Evolutionary conservation across 2,797 vertebrate genomes (phyloP).

Genomic region (Margarornis squamiger): DNA sequence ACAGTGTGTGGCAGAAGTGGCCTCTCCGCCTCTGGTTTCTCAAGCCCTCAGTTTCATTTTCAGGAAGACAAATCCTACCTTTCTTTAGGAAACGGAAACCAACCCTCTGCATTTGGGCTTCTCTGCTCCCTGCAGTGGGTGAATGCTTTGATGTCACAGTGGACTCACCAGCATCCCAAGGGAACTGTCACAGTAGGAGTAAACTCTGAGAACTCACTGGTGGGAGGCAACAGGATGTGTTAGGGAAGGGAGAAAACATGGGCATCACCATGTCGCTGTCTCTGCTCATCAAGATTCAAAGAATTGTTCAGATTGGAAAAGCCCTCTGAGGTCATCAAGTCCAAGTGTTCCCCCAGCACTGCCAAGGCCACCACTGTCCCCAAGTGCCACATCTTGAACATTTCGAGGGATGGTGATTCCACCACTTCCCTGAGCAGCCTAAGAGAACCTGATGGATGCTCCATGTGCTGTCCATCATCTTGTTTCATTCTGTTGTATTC

Average conservation of each 20-base stretch:
- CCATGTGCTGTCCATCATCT: background rate
- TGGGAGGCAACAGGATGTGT: background rate
- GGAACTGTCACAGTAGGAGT: background rate
- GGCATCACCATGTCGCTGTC: fast-evolving
- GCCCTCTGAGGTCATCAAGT: too few relatives aligned
- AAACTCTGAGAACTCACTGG: background rate
- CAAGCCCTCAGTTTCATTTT: background rate
- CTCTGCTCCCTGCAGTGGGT: background rate
- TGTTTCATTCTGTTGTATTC: background rate
- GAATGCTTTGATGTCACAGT: background rate
- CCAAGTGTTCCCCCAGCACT: background rate
- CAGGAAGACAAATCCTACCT: background rate
- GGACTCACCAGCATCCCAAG: background rate
- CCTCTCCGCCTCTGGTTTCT: background rate
- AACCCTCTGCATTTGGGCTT: fast-evolving
- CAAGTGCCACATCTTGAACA: too few relatives aligned
- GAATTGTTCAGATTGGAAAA: background rate
- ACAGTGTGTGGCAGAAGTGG: background rate
- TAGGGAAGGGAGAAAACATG: fast-evolving
- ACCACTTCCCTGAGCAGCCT: background rate
- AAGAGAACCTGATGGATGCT: background rate
- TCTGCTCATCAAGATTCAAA: background rate
- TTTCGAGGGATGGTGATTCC: background rate
- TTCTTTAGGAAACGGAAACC: background rate
- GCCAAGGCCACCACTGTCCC: background rate